Percentiles rank a stretch among this genome's conserved stretches.
Conservation (phyloP, 2,888 invertebrate species). For the Caenorhabditis panamensis region DNA sequence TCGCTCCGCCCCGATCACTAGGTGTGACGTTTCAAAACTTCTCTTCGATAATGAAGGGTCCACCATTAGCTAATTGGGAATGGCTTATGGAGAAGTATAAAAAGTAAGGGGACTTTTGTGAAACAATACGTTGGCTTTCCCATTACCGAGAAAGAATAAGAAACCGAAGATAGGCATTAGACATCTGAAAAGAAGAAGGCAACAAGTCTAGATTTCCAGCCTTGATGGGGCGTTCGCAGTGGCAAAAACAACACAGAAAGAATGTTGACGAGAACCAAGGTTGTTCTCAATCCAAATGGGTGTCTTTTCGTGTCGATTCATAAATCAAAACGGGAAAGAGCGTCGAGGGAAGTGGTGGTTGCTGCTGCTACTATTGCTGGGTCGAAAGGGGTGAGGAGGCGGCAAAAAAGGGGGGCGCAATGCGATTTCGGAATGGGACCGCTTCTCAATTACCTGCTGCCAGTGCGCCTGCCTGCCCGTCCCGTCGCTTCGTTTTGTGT, state of each 20-base stretch:
- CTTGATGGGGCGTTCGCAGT: neutral
- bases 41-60: too few species aligned
- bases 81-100: too few species aligned
- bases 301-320: constrained; percentile 45
- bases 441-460: constrained; percentile 39
- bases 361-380: neutral
- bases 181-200: too few species aligned
- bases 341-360: neutral
- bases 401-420: constrained; percentile 7
- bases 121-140: too few species aligned
- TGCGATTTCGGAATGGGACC: constrained; percentile 18
- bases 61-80: too few species aligned
- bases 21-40: too few species aligned
- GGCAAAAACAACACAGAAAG: constrained; percentile 17
- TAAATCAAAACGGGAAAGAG: constrained; percentile 37
- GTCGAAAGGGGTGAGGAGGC: neutral
- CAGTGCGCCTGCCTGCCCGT: constrained; percentile 7
- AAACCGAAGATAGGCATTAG: too few species aligned
- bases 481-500: constrained; percentile 6
- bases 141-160: too few species aligned
- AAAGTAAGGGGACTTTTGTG: too few species aligned
- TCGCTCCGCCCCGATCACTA: too few species aligned
- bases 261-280: constrained; percentile 32
- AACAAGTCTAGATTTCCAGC: neutral
- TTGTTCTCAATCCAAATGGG: constrained; percentile 38